Evolutionary conservation across 2,888 invertebrate species (phyloP), one percentile per base, ranked within the genome.

Genomic region (Lithophane leautieri): DNA sequence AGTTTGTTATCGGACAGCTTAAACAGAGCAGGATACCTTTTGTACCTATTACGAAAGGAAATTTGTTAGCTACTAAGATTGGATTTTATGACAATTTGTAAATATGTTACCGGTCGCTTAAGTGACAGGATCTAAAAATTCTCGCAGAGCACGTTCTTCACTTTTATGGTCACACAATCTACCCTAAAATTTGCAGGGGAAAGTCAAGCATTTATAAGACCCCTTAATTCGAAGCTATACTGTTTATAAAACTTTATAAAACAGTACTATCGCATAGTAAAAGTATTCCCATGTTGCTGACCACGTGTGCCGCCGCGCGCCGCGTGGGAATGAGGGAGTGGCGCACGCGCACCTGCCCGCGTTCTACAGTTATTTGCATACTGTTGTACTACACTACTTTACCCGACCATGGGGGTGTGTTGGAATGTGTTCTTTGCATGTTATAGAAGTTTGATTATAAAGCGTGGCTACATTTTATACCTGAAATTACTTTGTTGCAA

Each of bases 291-390:
- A 66, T 82, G 79, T 58, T 52, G 63, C 1, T 52, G 66, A 78
- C 70, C 79, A 80, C 78, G 83, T 80, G 79, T 69, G 78, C 47
- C 62, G 54, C 12, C 22, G 40, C 28, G 34, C 28, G 22, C n/a
- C 28, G 70, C 85, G 85, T 86, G 85, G 82, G 85, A 86, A 86
- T 34, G 65, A 60, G 73, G 73, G 85, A 75, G 70, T 54, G 79
- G 54, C 73, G 83, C 76, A 42, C 61, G 73, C 83, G 85, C 83
- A 85, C 83, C 83, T 85, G 83, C 63, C 61, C 12, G 14, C 19
- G 62, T 22, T 44, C 73, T 72, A 85, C 72, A 75, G 63, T 75
- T 82, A 83, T 84, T 86, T 70, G 80, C 80, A 77, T 85, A 67
- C 34, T 70, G 61, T 50, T n/a, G 22, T 42, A 19, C 9, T 42